Evolutionary conservation across 2,797 vertebrate genomes (phyloP), one percentile per base, ranked within the genome.

Genomic region (Valencia hispanica): DNA sequence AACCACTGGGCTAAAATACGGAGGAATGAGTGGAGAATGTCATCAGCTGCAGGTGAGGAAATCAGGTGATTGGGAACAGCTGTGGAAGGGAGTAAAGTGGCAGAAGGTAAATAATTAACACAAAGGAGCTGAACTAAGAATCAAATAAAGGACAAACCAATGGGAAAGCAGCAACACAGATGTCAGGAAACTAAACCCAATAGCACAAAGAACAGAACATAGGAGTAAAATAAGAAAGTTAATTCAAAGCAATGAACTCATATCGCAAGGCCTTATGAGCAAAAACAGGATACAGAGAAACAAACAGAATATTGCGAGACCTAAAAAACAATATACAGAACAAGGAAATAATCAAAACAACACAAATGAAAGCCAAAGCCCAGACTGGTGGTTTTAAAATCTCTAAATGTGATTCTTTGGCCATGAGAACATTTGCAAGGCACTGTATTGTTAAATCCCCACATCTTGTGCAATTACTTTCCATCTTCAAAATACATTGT

Each of bases 401-500:
- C 39, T 14, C 25, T 14, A 68, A 27, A 43, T 39, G 2, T 25
- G 9, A 43, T 27, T 3, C 22, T 43, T n/a, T 8, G 22, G 5
- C 9, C 17, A 45, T 9, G 2, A 68, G 6, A 68, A 68, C 65
- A 43, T 17, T n/a, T 41, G 9, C 12, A 66, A 25, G 36, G 36
- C 36, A 41, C 22, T 3, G 20, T 65, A 43, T 41, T 80, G 70
- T 84, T 78, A 87, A 91, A 89, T 36, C 71, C 59, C 79, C 78
- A 76, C 72, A 57, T 77, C 78, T 75, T 27, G 55, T 7, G 41
- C 77, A 73, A 83, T 71, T 30, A 79, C 72, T 80, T 82, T 78
- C 81, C 81, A 76, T 86, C 77, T 80, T 71, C 82, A 77, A 83
- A 86, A 86, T 85, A 87, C 83, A 86, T 91, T 82, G 79, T 86